Percentiles rank a stretch among this genome's conserved stretches.
Evolutionary conservation across 2,113 vertebrate genomes (phyloP).

Genomic region (human (Homo sapiens)): DNA sequence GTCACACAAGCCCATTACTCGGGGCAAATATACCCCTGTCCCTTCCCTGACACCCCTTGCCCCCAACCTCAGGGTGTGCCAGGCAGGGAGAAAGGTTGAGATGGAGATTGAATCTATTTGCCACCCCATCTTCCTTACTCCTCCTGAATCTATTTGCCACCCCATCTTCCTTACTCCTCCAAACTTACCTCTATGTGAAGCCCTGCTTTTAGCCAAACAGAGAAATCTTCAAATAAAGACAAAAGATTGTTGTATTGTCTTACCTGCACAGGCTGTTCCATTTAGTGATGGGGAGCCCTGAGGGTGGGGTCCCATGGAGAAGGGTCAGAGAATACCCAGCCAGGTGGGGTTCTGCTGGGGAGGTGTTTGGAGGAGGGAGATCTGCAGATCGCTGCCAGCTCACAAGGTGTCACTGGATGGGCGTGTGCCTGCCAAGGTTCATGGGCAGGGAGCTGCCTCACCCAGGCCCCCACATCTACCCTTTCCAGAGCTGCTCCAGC

Average conservation of each 20-base stretch:
- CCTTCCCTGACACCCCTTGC: accelerated
- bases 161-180: background rate
- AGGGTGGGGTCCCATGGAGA: accelerated
- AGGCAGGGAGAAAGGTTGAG: background rate
- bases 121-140: background rate
- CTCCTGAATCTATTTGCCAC: background rate
- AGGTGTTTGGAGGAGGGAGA: background rate
- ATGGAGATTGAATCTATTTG: background rate
- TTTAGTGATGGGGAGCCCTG: background rate
- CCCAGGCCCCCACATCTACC: accelerated
- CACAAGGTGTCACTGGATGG: background rate
- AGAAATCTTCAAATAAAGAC: background rate
- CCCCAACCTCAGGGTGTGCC: background rate
- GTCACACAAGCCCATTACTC: background rate
- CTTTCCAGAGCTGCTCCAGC: background rate
- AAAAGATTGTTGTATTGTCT: background rate
- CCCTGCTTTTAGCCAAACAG: background rate
- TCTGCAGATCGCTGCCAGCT: background rate
- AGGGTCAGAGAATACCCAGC: background rate
- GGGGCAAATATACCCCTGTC: too few species aligned
- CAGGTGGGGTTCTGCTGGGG: background rate
- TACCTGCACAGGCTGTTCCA: too few species aligned
- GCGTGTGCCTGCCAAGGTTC: background rate
- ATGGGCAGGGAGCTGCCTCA: background rate
- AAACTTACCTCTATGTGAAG: background rate